Evolutionary conservation across 2,888 invertebrate genomes (phyloP).

Genomic region (Macaria notata): DNA sequence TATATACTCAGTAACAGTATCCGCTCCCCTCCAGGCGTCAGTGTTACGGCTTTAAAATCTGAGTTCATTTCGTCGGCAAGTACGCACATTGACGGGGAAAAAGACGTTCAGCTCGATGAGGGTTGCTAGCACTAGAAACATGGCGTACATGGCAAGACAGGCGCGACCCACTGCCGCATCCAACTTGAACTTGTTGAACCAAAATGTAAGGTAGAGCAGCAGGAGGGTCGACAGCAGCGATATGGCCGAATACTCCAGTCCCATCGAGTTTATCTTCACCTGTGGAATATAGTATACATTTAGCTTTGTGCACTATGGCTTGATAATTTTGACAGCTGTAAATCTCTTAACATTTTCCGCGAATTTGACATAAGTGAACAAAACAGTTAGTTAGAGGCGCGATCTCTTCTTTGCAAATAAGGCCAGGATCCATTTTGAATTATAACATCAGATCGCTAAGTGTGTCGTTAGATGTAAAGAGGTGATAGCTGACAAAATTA

Average conservation of each 20-base stretch:
- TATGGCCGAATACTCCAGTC: conserved; percentile 94
- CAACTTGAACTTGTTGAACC: conserved; percentile 93
- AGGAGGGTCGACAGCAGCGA: conserved; percentile 93
- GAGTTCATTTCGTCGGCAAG: conserved; percentile 85
- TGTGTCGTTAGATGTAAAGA: too few relatives aligned
- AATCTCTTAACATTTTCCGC: too few relatives aligned
- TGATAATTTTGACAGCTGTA: too few relatives aligned
- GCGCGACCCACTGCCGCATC: conserved; percentile 92
- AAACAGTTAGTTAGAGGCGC: too few relatives aligned
- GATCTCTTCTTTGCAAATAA: too few relatives aligned
- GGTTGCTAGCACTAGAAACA: conserved; percentile 93
- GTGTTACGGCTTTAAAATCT: conserved; percentile 20
- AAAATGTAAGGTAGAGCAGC: conserved; percentile 91
- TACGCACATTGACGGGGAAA: conserved; percentile 94
- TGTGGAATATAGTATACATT: conserved; percentile 48
- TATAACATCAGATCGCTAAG: too few relatives aligned
- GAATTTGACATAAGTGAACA: too few relatives aligned
- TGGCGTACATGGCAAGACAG: conserved; percentile 93
- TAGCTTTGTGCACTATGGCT: not conserved
- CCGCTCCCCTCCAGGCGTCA: not conserved
- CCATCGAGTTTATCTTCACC: conserved; percentile 94
- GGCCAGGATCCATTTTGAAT: too few relatives aligned
- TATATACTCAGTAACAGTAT: not conserved
- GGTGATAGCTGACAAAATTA: too few relatives aligned
- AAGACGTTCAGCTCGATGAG: conserved; percentile 96